Conservation (phyloP, 30 jellyfish, hydroid and myxozoan species). For the Sanderia malayensis region DNA sequence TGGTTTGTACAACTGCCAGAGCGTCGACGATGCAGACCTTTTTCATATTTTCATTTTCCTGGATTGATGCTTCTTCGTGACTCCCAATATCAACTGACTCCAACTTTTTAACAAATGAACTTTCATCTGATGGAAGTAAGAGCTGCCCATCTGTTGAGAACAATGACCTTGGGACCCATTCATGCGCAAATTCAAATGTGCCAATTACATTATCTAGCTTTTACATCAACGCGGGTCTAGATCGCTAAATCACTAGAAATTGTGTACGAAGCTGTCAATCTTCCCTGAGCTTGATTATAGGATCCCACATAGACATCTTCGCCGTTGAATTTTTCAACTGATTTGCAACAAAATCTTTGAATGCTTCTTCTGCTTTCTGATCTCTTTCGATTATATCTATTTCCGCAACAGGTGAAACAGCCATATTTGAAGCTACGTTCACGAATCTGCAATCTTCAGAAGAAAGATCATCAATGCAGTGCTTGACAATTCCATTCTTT, state of each 20-base stretch:
- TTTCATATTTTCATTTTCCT: slow-evolving; percentile 5
- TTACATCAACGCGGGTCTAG: slow-evolving; percentile 19
- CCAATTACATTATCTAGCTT: slow-evolving; percentile 21
- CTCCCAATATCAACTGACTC: slow-evolving; percentile 17
- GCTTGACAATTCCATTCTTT: not conserved
- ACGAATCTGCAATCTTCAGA: not conserved
- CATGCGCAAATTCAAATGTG: slow-evolving; percentile 14
- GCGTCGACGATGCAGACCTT: slow-evolving; percentile 13
- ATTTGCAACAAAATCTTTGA: slow-evolving; percentile 18
- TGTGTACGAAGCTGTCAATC: slow-evolving; percentile 20
- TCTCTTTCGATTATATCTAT: slow-evolving; percentile 16
- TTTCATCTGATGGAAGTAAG: slow-evolving; percentile 9
- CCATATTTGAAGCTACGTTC: slow-evolving; percentile 26
- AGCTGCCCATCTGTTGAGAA: slow-evolving; percentile 41
- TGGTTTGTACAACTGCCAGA: slow-evolving; percentile 13
- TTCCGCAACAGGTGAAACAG: not conserved
- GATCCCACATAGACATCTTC: slow-evolving; percentile 39
- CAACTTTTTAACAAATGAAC: slow-evolving; percentile 9
- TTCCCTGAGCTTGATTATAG: slow-evolving; percentile 22
- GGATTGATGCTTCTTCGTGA: slow-evolving; percentile 6
- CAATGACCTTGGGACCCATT: slow-evolving; percentile 28
- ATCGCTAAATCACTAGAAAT: slow-evolving; percentile 30
- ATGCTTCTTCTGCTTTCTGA: slow-evolving; percentile 21
- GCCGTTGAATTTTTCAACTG: slow-evolving; percentile 22
- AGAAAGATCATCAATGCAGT: not conserved